Conservation (phyloP, 1,140 invertebrate genomes). For the Drosophila chauvacae region DNA sequence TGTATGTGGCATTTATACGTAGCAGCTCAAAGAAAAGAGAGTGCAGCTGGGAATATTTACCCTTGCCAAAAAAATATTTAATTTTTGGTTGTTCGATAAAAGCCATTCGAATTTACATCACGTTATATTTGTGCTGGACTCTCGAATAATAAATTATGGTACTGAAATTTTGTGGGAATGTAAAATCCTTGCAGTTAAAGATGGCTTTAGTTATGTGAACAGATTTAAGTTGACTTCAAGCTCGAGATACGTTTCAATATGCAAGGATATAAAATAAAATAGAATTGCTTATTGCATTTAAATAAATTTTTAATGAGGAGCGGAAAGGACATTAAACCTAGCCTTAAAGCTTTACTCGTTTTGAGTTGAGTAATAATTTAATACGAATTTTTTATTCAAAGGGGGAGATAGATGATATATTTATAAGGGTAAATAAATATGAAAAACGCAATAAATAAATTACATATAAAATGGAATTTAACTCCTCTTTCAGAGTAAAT, state of each 20-base stretch:
- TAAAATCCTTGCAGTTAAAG: not conserved
- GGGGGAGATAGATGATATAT: not conserved
- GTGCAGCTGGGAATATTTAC: not conserved
- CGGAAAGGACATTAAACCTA: too few relatives aligned
- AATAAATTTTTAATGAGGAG: too few relatives aligned
- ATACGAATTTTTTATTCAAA: not conserved
- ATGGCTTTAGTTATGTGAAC: too few relatives aligned
- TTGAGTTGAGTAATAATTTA: not conserved
- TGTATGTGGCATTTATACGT: constrained; percentile 5
- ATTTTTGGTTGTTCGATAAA: not conserved
- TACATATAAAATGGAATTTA: too few relatives aligned
- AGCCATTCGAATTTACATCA: not conserved
- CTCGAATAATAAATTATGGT: not conserved
- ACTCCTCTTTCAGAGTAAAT: not conserved
- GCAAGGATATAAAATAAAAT: not conserved
- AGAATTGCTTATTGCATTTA: too few relatives aligned
- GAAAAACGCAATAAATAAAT: not conserved
- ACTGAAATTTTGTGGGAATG: not conserved
- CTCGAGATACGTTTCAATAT: not conserved
- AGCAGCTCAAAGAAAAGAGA: constrained; percentile 4
- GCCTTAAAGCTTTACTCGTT: too few relatives aligned
- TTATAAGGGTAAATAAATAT: not conserved
- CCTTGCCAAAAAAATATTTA: constrained; percentile 2
- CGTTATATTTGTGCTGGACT: not conserved
- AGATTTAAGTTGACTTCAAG: not conserved